phyloP scores from a whole-genome alignment of 2,113 vertebrate species.

The Indri indri region DNA sequence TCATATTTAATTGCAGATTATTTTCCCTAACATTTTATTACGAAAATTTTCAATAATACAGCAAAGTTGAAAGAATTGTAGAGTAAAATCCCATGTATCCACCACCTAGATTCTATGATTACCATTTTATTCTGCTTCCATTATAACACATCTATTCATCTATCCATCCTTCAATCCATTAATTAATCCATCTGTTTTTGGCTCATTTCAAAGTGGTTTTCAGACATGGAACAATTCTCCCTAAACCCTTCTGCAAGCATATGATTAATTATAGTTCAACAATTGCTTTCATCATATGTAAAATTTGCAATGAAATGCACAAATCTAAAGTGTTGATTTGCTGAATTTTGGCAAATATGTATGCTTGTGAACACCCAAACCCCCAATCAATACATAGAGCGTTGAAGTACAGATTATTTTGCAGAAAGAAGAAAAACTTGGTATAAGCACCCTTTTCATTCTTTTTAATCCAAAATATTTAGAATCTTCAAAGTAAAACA shows the following conservation, averaged over 20 bases:
- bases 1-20: neutral
- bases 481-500: conserved; percentile 28
- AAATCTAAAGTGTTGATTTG: neutral
- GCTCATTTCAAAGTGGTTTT: conserved; percentile 12
- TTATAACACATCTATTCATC: neutral
- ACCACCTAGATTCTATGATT: neutral
- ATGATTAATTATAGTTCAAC: neutral
- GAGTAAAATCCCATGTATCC: neutral
- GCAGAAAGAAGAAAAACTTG: neutral
- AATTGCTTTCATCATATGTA: neutral
- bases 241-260: neutral
- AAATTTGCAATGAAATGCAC: neutral
- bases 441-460: neutral
- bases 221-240: neutral
- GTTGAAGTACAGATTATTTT: neutral
- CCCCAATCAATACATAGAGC: neutral
- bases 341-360: neutral
- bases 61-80: neutral
- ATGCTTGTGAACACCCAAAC: neutral
- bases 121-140: neutral
- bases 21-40: neutral
- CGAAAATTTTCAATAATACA: neutral
- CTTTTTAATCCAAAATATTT: neutral
- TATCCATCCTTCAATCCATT: neutral
- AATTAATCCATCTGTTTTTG: neutral